Base-by-base conservation (phyloP, 1,140 invertebrate genomes). In the Linepithema humile region DNA sequence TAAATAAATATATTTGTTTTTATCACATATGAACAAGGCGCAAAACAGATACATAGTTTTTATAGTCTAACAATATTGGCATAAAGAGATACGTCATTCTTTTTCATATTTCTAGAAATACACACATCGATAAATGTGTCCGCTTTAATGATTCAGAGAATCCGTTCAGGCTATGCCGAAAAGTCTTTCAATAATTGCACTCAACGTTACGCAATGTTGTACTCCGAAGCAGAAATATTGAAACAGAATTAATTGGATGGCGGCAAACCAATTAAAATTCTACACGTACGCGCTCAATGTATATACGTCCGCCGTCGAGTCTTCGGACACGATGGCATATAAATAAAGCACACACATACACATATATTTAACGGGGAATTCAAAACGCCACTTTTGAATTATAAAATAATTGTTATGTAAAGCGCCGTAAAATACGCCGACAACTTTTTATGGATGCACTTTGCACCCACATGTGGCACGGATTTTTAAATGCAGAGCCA, bases 221-320 rank as follows among this genome's bases (percentile, higher is more conserved):
- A 17, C 43, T 43, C 29, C 10, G 29, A 35, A 57, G 29, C 53
- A 12, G 38, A 60, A 83, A 86, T 38, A 35, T 77, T 65, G 35
- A 60, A 55, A 74, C 53, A n/a, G 80, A 84, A 88, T 84, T 87
- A 87, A 88, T 87, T 84, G 85, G 60, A 88, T 29, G 69, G 45
- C 35, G 45, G 65, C 62, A 29, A 40, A 70, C 85, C 82, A 84
- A 88, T 88, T 88, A 88, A 88, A 88, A 88, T 88, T 82, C 82
- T 70, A 57, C 74, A 80, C 43, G 59, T 75, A 67, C 26, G 43
- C 35, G 43, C 26, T 48, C 35, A 48, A 57, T 45, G 40, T 48
- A 26, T 23, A 17, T 57, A 45, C 32, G 26, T 55, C 60, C 38
- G 38, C 26, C 55, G 32, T n/a, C 38, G 53, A 43, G 53, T 48